These are phyloP conservation scores for Schizotus pectinicornis DNA, from an alignment of 2,888 invertebrate species.

Conservation along the genomic window DNA sequence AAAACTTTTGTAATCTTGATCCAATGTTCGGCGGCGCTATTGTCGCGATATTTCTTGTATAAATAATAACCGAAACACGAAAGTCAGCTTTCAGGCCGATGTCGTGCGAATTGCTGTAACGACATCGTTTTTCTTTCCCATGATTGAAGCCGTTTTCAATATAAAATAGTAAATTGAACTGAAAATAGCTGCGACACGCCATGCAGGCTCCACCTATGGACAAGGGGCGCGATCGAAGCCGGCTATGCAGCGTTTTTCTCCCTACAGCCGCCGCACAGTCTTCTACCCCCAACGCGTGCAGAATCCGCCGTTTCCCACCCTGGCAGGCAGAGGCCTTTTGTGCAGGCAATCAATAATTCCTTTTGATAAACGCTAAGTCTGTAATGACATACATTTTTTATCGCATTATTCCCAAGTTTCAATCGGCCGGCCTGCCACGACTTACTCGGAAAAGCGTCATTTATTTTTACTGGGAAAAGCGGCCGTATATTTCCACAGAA, in stretches of 20 bases:
- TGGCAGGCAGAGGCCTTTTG: slow-evolving; percentile 15
- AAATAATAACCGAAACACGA: too few species aligned
- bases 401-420: slow-evolving; percentile 32
- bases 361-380: slow-evolving; percentile 42
- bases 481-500: slow-evolving; percentile 14
- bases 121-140: too few species aligned
- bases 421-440: slow-evolving; percentile 23
- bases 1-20: too few species aligned
- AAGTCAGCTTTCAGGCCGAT: too few species aligned
- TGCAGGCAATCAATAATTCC: slow-evolving; percentile 47
- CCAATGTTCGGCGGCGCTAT: too few species aligned
- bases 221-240: slow-evolving; percentile 25
- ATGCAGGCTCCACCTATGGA: slow-evolving; percentile 35
- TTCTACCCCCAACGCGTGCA: slow-evolving; percentile 25
- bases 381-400: slow-evolving; percentile 48
- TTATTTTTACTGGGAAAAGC: slow-evolving; percentile 17
- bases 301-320: slow-evolving; percentile 21
- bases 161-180: too few species aligned
- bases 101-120: too few species aligned
- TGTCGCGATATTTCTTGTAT: too few species aligned
- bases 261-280: slow-evolving; percentile 19
- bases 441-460: slow-evolving; percentile 26
- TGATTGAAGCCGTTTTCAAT: too few species aligned
- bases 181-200: background rate
- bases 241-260: slow-evolving; percentile 15